A percentile compares a stretch with the other conserved stretches of the same genome.
phyloP scores from a whole-genome alignment of 2,888 invertebrate genomes.

The Julus scanicus region DNA sequence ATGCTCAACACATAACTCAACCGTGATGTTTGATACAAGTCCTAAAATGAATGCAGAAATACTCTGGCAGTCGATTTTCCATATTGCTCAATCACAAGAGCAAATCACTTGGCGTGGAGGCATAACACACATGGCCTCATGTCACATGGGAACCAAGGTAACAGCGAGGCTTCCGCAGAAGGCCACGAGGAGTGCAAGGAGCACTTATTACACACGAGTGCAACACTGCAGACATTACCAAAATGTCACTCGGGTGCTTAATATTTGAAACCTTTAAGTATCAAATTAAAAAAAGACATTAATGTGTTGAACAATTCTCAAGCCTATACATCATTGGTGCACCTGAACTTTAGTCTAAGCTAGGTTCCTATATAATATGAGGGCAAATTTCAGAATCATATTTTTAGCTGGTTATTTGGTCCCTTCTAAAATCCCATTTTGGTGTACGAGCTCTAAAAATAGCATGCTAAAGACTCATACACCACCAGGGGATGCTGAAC shows the following conservation, averaged over 20 bases:
- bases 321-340: not conserved
- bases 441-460: too few relatives aligned
- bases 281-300: not conserved
- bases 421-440: too few relatives aligned
- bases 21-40: not conserved
- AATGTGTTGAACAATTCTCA: not conserved
- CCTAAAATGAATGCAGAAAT: not conserved
- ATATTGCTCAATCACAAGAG: constrained; percentile 8
- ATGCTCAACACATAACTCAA: not conserved
- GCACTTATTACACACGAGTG: constrained; percentile 5
- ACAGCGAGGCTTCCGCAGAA: not conserved
- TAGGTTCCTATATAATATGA: not conserved
- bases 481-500: too few relatives aligned
- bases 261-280: constrained; percentile 32
- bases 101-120: constrained; percentile 25
- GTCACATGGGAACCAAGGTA: not conserved
- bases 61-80: not conserved
- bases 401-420: not conserved
- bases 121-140: constrained; percentile 5
- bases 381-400: not conserved
- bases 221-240: constrained; percentile 9
- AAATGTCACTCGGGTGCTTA: constrained; percentile 4
- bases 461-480: too few relatives aligned
- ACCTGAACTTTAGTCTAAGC: not conserved
- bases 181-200: not conserved